phyloP scores from a whole-genome alignment of 2,888 invertebrate species.

The Aricia artaxerxes region DNA sequence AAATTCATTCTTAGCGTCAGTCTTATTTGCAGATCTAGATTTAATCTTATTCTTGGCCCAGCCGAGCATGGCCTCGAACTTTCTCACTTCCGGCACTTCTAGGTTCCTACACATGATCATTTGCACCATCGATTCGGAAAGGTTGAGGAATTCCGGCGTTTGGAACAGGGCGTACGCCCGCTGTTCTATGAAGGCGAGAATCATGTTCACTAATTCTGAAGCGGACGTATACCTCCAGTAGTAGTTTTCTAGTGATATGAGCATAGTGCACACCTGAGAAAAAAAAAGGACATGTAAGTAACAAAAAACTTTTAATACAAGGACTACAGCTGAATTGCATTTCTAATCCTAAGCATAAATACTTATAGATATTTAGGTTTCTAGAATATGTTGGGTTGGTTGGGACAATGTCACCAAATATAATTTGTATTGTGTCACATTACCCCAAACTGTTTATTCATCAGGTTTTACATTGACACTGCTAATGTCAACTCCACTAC shows the following conservation, averaged over 20 bases:
- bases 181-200: constrained; percentile 93
- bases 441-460: no score
- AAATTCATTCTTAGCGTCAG: constrained; percentile 93
- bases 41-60: constrained; percentile 94
- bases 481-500: no score
- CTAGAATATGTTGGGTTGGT: not conserved
- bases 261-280: constrained; percentile 91
- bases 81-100: constrained; percentile 92
- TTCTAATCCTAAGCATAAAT: no score
- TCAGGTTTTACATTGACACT: no score
- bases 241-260: constrained; percentile 95
- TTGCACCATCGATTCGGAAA: constrained; percentile 97
- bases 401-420: not conserved
- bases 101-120: constrained; percentile 96
- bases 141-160: constrained; percentile 89
- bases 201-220: constrained; percentile 96
- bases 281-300: constrained; percentile 15
- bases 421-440: not conserved
- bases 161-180: constrained; percentile 92
- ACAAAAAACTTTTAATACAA: not conserved
- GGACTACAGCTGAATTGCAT: not conserved
- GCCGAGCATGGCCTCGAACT: constrained; percentile 95
- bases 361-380: no score
- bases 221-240: constrained; percentile 98
- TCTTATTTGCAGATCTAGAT: constrained; percentile 87